Evolutionary conservation across 2,888 invertebrate species (phyloP).

Genomic region (Aproaerema taeniolella): DNA sequence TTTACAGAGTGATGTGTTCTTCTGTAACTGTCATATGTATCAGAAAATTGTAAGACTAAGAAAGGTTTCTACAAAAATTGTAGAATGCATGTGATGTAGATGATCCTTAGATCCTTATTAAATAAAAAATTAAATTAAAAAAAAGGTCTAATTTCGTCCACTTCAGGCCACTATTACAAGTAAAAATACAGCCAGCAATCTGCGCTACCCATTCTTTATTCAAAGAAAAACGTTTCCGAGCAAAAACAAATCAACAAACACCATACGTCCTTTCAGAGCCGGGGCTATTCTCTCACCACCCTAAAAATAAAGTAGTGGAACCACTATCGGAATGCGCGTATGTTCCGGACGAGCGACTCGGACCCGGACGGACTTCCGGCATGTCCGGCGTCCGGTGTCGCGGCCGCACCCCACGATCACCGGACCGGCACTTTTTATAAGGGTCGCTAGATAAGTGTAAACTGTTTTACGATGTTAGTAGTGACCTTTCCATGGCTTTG

Average conservation of each 20-base stretch:
- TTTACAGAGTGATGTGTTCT: too few relatives aligned
- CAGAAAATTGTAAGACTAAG: too few relatives aligned
- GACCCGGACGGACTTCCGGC: slow-evolving; percentile 34
- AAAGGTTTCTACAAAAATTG: too few relatives aligned
- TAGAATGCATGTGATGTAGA: too few relatives aligned
- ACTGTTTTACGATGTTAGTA: neutral
- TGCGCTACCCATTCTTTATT: neutral
- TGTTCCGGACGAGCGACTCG: slow-evolving; percentile 20
- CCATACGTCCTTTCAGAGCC: neutral
- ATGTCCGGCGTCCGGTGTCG: slow-evolving; percentile 27
- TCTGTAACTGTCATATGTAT: too few relatives aligned
- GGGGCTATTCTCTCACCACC: neutral
- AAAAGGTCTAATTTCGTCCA: neutral
- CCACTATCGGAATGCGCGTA: slow-evolving; percentile 22
- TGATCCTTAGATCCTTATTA: too few relatives aligned
- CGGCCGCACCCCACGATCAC: slow-evolving; percentile 20
- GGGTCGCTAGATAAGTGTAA: slow-evolving; percentile 13
- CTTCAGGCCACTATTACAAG: neutral
- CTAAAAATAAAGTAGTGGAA: neutral
- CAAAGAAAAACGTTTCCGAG: neutral
- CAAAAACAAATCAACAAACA: neutral
- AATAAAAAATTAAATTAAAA: too few relatives aligned
- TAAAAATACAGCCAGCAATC: too few relatives aligned
- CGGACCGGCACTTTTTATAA: slow-evolving; percentile 13
- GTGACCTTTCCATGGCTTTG: too few relatives aligned